A percentile compares a stretch with the other conserved stretches of the same genome.
Evolutionary conservation across 1,140 invertebrate species (phyloP).

Genomic region (Hyles vespertilio): DNA sequence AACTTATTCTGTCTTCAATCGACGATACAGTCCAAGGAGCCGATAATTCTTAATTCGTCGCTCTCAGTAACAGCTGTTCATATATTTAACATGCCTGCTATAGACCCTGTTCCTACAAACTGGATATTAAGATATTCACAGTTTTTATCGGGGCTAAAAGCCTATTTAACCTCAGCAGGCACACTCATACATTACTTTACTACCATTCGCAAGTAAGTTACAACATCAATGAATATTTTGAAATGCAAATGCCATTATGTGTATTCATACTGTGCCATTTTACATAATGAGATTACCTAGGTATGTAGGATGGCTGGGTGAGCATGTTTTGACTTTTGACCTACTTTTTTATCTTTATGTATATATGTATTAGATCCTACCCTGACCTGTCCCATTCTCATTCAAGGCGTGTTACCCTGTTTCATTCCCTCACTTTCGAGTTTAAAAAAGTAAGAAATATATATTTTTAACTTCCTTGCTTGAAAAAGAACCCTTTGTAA

Average conservation of each 20-base stretch:
- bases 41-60: too few species aligned
- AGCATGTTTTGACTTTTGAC: conserved; percentile 2
- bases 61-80: too few species aligned
- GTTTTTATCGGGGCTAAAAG: neutral
- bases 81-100: neutral
- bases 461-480: too few species aligned
- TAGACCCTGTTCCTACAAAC: neutral
- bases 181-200: neutral
- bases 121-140: neutral
- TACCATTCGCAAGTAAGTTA: conserved; percentile 7
- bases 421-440: too few species aligned
- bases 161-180: neutral
- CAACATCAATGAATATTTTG: conserved; percentile 17
- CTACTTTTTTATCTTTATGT: conserved; percentile 4
- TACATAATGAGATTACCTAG: conserved; percentile 10
- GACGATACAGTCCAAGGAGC: too few species aligned
- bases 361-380: too few species aligned
- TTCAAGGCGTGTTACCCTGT: too few species aligned
- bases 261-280: conserved; percentile 9
- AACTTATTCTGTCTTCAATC: too few species aligned
- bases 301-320: conserved; percentile 9
- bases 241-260: conserved; percentile 17
- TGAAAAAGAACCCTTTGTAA: too few species aligned
- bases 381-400: too few species aligned
- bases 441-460: too few species aligned